These are phyloP conservation scores for Pogonomyrmex californicus DNA, from an alignment of 1,140 invertebrate species.

Conservation along the genomic window DNA sequence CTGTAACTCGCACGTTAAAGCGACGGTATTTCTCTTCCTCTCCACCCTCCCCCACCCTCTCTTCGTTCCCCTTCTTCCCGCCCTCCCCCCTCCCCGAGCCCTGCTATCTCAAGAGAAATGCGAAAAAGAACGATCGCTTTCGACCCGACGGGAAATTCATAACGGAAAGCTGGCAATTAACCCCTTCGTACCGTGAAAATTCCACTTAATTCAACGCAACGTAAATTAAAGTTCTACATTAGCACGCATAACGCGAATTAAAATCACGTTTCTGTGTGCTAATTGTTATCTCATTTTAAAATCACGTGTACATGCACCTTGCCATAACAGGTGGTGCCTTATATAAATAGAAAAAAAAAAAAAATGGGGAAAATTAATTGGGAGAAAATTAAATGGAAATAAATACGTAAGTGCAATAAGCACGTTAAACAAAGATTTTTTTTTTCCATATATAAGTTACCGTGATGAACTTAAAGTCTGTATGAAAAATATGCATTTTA, in stretches of 20 bases:
- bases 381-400: not conserved
- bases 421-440: not conserved
- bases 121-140: constrained; percentile 47
- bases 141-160: constrained; percentile 54
- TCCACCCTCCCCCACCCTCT: not conserved
- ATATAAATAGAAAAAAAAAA: constrained; percentile 21
- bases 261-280: constrained; percentile 31
- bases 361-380: constrained; percentile 12
- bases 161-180: constrained; percentile 60
- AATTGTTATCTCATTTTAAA: constrained; percentile 50
- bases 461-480: not conserved
- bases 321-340: not conserved
- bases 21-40: not conserved
- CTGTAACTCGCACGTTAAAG: constrained; percentile 46
- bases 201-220: constrained; percentile 54
- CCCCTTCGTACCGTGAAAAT: constrained; percentile 48
- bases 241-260: constrained; percentile 39
- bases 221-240: constrained; percentile 48
- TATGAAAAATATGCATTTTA: not conserved
- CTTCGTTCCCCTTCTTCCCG: not conserved
- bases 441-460: not conserved
- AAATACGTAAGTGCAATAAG: too few relatives aligned
- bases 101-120: constrained; percentile 20
- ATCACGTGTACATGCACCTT: not conserved
- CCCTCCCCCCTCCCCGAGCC: not conserved